phyloP scores from a whole-genome alignment of 2,113 vertebrate genomes.

The Talpa occidentalis region DNA sequence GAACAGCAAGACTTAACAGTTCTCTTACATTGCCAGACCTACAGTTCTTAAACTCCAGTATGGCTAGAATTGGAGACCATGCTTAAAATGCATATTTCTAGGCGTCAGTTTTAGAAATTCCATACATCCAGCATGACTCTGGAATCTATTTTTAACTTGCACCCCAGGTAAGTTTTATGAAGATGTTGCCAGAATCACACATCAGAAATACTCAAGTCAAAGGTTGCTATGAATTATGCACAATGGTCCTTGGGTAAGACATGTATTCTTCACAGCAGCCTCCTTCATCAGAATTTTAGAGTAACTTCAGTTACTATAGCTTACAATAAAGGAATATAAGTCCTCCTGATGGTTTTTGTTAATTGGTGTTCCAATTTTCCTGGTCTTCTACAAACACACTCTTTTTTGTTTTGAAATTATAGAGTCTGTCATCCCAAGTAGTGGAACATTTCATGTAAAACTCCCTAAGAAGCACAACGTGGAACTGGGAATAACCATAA shows the following conservation, averaged over 20 bases:
- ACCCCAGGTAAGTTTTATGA: background rate
- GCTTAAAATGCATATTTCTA: background rate
- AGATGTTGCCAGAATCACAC: background rate
- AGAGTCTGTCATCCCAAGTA: conserved; percentile 99
- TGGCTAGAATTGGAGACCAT: background rate
- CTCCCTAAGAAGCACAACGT: conserved; percentile 98
- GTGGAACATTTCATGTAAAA: conserved; percentile 98
- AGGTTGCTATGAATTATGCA: background rate
- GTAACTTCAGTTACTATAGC: background rate
- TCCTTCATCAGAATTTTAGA: background rate
- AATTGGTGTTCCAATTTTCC: background rate
- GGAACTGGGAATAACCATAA: conserved; percentile 99
- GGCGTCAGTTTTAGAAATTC: background rate
- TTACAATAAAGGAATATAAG: background rate
- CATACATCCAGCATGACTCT: background rate
- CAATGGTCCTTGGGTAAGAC: background rate
- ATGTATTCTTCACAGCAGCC: background rate
- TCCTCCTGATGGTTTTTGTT: background rate
- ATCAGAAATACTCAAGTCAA: background rate
- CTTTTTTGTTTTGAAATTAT: conserved; percentile 68
- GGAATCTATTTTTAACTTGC: background rate
- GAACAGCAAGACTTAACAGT: too few species aligned
- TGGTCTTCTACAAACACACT: conserved; percentile 60
- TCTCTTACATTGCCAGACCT: too few species aligned
- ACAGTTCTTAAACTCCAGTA: background rate